These are phyloP conservation scores for Sturnus vulgaris DNA, from an alignment of 2,113 vertebrate genomes.

Conservation along the genomic window DNA sequence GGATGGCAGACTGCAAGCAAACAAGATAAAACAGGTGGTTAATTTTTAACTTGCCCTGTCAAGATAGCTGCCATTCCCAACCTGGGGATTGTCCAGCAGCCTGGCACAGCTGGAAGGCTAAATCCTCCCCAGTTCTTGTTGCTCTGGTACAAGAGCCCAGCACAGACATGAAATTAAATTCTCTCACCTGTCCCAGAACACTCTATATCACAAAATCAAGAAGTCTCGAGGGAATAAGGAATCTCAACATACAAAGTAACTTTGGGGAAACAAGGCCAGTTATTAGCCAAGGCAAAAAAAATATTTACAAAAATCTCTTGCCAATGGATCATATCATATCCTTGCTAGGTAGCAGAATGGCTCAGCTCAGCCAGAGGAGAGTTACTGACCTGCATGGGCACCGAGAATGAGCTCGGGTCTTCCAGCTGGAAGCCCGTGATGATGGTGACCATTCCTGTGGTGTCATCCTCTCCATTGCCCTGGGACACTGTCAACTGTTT, in stretches of 20 bases:
- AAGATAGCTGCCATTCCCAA: background rate
- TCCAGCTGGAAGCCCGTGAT: slow-evolving; percentile 84
- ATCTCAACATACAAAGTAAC: background rate
- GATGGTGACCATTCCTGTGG: slow-evolving; percentile 94
- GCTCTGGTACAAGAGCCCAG: background rate
- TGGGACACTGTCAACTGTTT: slow-evolving; percentile 90
- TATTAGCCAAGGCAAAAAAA: background rate
- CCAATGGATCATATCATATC: background rate
- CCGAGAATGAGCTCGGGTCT: slow-evolving; percentile 74
- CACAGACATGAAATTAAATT: background rate
- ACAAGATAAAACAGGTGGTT: background rate
- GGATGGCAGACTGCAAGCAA: slow-evolving; percentile 81
- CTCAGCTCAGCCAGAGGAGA: background rate
- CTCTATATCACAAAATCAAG: background rate
- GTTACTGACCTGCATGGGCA: slow-evolving; percentile 86
- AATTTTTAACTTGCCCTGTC: background rate
- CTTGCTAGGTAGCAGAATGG: background rate
- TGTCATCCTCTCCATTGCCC: slow-evolving; percentile 89
- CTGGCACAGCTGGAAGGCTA: background rate
- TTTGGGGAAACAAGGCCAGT: background rate
- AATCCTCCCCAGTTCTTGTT: background rate
- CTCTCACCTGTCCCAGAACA: background rate
- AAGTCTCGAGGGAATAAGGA: background rate
- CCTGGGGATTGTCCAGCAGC: background rate
- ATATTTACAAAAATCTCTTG: background rate